Evolutionary conservation across 2,888 invertebrate species (phyloP).

Genomic region (Pseudococcus viburni): DNA sequence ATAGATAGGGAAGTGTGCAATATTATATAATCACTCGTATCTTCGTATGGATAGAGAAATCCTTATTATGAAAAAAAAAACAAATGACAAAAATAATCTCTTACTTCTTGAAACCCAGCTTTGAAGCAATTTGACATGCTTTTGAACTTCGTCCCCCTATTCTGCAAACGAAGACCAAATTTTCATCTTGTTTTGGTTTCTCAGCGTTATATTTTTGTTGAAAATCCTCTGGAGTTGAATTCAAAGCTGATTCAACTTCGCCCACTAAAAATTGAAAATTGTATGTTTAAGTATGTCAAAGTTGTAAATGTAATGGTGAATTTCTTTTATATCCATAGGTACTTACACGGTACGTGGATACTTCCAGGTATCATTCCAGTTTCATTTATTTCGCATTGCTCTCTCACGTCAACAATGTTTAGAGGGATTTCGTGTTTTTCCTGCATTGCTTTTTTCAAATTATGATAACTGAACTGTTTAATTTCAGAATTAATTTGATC

Average conservation of each 20-base stretch:
- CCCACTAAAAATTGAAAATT: background rate
- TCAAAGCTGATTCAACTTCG: background rate
- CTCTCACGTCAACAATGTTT: background rate
- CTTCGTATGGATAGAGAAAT: background rate
- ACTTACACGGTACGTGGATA: background rate
- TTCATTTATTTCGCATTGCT: background rate
- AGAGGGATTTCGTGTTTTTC: background rate
- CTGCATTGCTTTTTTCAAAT: background rate
- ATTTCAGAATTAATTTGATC: background rate
- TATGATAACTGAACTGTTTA: background rate
- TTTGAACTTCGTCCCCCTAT: conserved; percentile 59
- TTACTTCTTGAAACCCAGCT: conserved; percentile 60
- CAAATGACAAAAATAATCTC: background rate
- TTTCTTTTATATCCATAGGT: background rate
- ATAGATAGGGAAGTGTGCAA: background rate
- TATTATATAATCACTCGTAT: background rate
- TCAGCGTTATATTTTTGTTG: background rate
- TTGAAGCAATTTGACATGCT: conserved; percentile 58
- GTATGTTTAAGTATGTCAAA: background rate
- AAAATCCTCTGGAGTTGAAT: background rate
- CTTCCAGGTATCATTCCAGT: conserved; percentile 23
- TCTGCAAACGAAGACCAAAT: conserved; percentile 63
- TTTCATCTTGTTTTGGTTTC: conserved; percentile 14
- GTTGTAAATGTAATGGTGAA: background rate
- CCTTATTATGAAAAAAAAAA: background rate